These are phyloP conservation scores for Lycodopsis pacificus DNA, from an alignment of 2,797 vertebrate genomes.

Conservation along the genomic window DNA sequence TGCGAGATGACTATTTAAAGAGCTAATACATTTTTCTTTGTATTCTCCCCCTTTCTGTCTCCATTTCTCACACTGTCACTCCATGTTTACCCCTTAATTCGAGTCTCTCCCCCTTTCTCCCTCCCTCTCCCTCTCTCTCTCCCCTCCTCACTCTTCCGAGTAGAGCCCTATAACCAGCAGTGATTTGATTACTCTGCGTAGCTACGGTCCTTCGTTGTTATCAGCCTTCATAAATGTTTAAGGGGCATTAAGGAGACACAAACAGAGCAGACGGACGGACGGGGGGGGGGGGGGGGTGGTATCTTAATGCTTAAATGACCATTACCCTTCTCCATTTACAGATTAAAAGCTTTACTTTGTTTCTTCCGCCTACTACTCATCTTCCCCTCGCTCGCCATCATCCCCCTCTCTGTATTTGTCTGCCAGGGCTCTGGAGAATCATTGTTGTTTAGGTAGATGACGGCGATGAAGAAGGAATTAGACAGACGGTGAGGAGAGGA, in stretches of 20 bases:
- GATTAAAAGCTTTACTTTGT: slow-evolving; percentile 89
- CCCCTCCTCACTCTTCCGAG: slow-evolving; percentile 46
- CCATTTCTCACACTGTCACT: slow-evolving; percentile 61
- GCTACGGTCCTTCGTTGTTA: slow-evolving; percentile 79
- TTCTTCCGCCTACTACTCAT: slow-evolving; percentile 67
- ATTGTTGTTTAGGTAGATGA: slow-evolving; percentile 37
- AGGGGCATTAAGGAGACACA: slow-evolving; percentile 80
- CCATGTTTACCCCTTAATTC: slow-evolving; percentile 36
- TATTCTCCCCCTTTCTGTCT: slow-evolving; percentile 48
- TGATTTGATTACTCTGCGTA: slow-evolving; percentile 82
- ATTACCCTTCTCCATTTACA: slow-evolving; percentile 86
- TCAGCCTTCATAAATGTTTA: slow-evolving; percentile 88
- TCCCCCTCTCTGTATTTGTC: slow-evolving; percentile 43
- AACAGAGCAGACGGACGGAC: slow-evolving; percentile 62
- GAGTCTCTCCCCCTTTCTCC: not conserved
- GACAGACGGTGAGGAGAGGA: not conserved
- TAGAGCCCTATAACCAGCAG: slow-evolving; percentile 69
- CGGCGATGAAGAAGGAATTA: slow-evolving; percentile 16
- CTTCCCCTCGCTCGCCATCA: slow-evolving; percentile 45
- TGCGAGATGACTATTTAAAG: slow-evolving; percentile 53
- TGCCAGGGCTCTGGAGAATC: slow-evolving; percentile 38
- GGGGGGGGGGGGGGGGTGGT: slow-evolving; percentile 37
- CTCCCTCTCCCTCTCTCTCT: not conserved
- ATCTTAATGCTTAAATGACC: slow-evolving; percentile 84
- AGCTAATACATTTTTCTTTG: slow-evolving; percentile 55